Conservation (phyloP, 2,888 invertebrate species). For the Flexamia atlantica region DNA sequence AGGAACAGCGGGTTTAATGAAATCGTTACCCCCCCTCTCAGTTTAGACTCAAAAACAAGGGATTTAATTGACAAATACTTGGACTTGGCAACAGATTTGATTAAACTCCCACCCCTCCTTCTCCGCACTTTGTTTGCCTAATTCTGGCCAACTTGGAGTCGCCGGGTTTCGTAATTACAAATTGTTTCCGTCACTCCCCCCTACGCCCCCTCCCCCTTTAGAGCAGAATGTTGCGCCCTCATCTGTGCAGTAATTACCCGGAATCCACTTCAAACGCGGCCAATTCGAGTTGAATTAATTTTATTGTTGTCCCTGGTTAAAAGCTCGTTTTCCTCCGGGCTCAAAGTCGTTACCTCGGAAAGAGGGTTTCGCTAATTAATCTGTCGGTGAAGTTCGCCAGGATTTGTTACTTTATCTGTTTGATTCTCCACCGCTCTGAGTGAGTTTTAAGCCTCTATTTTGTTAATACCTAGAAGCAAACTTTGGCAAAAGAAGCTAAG, state of each 20-base stretch:
- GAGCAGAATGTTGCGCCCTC: constrained; percentile 11
- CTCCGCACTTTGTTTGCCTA: constrained; percentile 49
- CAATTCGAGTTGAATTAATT: constrained; percentile 53
- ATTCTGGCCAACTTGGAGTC: constrained; percentile 49
- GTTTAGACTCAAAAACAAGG: constrained; percentile 55
- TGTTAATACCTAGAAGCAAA: no score
- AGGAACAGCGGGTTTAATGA: constrained; percentile 57
- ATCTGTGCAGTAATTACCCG: constrained; percentile 34
- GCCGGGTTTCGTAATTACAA: constrained; percentile 48
- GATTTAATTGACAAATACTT: constrained; percentile 62
- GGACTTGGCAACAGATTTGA: constrained; percentile 55
- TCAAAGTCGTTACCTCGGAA: constrained; percentile 26
- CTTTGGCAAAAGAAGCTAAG: no score
- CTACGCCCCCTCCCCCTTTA: background rate
- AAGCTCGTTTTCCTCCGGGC: constrained; percentile 24
- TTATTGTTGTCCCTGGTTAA: constrained; percentile 45
- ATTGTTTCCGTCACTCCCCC: constrained; percentile 46
- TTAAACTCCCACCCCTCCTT: constrained; percentile 32
- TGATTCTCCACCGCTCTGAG: background rate
- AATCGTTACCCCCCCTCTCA: constrained; percentile 60
- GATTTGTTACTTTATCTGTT: background rate
- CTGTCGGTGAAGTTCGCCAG: background rate
- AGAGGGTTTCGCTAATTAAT: constrained; percentile 31
- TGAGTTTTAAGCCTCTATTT: background rate
- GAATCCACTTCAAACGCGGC: constrained; percentile 36